Percentiles rank a stretch among this genome's conserved stretches.
These are phyloP conservation scores for Heliconius cydno DNA, from an alignment of 2,888 invertebrate species.

Conservation along the genomic window DNA sequence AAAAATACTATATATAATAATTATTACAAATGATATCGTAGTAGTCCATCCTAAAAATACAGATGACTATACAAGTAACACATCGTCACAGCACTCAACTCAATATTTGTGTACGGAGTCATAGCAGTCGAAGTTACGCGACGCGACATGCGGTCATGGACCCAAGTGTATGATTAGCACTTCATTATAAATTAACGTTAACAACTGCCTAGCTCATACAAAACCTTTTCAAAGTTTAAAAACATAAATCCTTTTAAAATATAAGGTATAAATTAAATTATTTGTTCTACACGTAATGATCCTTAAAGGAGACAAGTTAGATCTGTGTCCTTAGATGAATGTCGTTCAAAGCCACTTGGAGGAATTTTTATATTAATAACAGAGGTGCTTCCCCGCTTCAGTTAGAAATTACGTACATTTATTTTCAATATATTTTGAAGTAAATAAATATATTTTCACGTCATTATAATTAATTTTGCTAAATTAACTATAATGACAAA, in stretches of 20 bases:
- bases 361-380: not conserved
- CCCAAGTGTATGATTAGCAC: conserved; percentile 29
- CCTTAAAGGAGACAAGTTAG: no score
- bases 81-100: not conserved
- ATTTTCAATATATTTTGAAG: not conserved
- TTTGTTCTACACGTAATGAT: no score
- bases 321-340: no score
- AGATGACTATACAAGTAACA: not conserved
- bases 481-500: no score
- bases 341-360: not conserved
- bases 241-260: no score
- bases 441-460: not conserved
- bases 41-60: not conserved
- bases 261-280: no score
- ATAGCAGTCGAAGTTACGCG: conserved; percentile 1
- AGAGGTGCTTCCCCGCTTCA: not conserved
- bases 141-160: conserved; percentile 30
- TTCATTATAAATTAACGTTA: conserved; percentile 19
- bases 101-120: not conserved
- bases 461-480: not conserved
- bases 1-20: no score
- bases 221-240: not conserved
- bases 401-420: not conserved
- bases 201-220: not conserved
- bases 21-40: no score